Evolutionary conservation across 92 coral and sea anemone species (phyloP), one percentile per base, ranked within the genome.

Genomic region (Palythoa grandis): DNA sequence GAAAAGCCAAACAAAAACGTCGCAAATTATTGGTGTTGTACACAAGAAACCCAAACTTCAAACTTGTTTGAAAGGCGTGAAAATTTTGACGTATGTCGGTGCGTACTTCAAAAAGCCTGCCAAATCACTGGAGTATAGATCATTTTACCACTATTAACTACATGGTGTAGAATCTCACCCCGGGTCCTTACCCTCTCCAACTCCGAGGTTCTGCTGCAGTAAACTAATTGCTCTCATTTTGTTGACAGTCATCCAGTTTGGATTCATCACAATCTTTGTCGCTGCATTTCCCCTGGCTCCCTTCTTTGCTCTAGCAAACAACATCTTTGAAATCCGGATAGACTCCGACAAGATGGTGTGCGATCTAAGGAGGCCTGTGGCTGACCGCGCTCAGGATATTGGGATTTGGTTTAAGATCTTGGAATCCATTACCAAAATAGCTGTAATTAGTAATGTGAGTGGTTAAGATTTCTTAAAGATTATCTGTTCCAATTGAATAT

Each of bases 231-330:
- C 4, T 67, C 13, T 22, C 2, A 22, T 22, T 52, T 73, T 17
- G 6, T 3, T 72, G 80, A 11, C 83, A 93, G 96, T 93, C 50
- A 90, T 93, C 90, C 96, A 93, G 84, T 93, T 90, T 73, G 96
- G 96, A 29, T 93, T 93, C 82, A 87, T 93, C 53, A 93, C 96
- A 52, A 84, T 93, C 43, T 93, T 93, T 38, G 96, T 93, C 11
- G 96, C 96, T 43, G 94, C 96, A 0, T 93, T 93, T 72, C 96
- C 96, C 29, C 76, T 93, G 86, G 96, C 96, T 29, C 96, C 96
- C 48, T 91, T 93, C 80, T 93, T 93, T 83, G 96, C 96, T 16
- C 83, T 93, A 29, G 94, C 94, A 37, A 93, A 93, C 82, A 93
- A 93, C 84, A 65, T 93, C 57, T 93, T 93, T 25, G 96, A 93